Conservation (phyloP, 2,888 invertebrate species). For the Protula sp. region DNA sequence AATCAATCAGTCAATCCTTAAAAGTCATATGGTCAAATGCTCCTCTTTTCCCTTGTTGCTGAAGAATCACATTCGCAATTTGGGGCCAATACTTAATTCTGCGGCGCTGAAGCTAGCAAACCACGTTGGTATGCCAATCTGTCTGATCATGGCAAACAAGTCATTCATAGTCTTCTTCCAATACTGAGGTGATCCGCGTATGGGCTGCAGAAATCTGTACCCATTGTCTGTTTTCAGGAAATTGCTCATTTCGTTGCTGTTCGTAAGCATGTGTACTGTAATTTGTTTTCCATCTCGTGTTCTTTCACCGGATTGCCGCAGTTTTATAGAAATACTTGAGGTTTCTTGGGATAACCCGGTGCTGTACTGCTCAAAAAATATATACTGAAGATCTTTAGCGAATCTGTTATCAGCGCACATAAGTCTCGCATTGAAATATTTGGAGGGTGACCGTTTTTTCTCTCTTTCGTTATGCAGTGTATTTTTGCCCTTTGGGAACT, state of each 20-base stretch:
- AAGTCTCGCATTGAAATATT: too few species aligned
- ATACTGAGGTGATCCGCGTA: background rate
- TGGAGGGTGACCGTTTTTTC: too few species aligned
- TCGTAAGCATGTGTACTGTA: background rate
- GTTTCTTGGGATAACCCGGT: background rate
- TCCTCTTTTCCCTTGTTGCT: too few species aligned
- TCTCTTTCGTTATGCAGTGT: too few species aligned
- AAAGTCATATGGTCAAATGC: too few species aligned
- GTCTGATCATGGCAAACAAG: background rate
- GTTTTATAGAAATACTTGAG: background rate
- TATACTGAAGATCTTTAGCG: background rate
- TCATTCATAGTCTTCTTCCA: background rate
- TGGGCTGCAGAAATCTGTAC: background rate
- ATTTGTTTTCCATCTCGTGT: background rate
- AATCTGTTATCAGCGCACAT: too few species aligned
- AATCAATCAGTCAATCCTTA: too few species aligned
- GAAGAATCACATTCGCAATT: too few species aligned
- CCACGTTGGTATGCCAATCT: background rate
- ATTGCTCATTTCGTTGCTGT: background rate
- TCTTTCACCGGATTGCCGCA: background rate
- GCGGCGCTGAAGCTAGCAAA: too few species aligned
- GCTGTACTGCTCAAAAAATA: background rate
- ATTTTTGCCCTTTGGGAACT: too few species aligned
- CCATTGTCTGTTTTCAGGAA: background rate
- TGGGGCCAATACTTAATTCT: too few species aligned